Base-by-base conservation (phyloP, 2,113 vertebrate genomes). In the Panthera leo region DNA sequence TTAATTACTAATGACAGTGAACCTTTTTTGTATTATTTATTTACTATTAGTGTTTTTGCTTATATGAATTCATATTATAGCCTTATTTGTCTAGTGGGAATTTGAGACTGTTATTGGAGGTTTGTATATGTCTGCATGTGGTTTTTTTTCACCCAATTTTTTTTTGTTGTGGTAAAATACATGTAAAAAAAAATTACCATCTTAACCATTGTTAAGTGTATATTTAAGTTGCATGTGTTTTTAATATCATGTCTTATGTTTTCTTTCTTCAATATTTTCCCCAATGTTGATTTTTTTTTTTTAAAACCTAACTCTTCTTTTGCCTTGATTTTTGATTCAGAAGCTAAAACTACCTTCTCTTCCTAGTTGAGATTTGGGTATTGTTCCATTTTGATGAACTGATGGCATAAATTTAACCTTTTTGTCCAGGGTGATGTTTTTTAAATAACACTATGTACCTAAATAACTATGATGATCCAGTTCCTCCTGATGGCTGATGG, bases 311-410 rank as follows among this genome's bases (percentile, higher is more conserved):
- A 7, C 68, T 86, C 4, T 84, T 92, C 61, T 88, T 91, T 85
- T 65, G 45, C 63, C 48, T 95, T 95, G 53, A 31, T 76, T 95
- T 91, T 63, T 45, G 61, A 42, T 97, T 95, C 42, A n/a, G 11
- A 96, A 80, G 82, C 36, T 53, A 83, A 70, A 94, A 55, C 39
- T 83, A 29, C 58, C 48, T 94, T 73, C 15, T 86, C 34, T 85
- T 94, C 58, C 73, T 86, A 23, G 5, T 67, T 89, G 53, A 53
- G 53, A 73, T 73, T 42, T 93, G 45, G 14, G 29, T 86, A 31
- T 91, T 94, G 25, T 94, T 97, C 73, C 29, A 94, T 73, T 92
- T 93, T 96, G 45, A 67, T 90, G 18, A 96, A 61, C 36, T 71
- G 63, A 36, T 93, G 31, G 95, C 70, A 94, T 83, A 91, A 71